A percentile compares a stretch with the other conserved stretches of the same genome.
Conservation (phyloP, 64 coral and sea anemone genomes). For the Pachyseris speciosa region DNA sequence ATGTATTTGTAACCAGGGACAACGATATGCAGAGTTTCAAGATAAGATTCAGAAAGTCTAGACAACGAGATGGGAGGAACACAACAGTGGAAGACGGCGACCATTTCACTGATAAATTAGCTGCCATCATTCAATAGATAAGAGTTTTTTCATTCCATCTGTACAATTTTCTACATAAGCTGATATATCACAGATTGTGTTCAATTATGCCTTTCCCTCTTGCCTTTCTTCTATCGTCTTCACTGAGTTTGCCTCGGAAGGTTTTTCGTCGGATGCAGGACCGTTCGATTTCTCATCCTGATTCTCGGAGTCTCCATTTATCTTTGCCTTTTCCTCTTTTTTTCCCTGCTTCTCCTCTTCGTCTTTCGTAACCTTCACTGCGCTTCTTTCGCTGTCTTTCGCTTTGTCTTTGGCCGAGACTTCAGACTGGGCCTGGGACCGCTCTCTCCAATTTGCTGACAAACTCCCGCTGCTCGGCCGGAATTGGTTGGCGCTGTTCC, state of each 20-base stretch:
- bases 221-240: not conserved
- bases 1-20: not conserved
- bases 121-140: not conserved
- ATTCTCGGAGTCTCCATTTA: not conserved
- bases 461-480: conserved; percentile 57
- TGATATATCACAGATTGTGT: no score
- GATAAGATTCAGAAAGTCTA: not conserved
- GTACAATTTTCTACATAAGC: conserved; percentile 32
- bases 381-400: not conserved
- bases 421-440: conserved; percentile 16
- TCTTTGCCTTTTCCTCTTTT: not conserved
- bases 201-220: not conserved
- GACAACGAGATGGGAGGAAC: not conserved
- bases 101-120: not conserved
- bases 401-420: not conserved
- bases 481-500: conserved; percentile 39
- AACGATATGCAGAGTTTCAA: not conserved
- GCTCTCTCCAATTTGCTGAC: conserved; percentile 60
- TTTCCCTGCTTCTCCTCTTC: not conserved
- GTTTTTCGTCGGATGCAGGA: conserved; percentile 13
- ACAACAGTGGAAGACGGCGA: not conserved
- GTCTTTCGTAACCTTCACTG: conserved; percentile 5
- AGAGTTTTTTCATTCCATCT: not conserved
- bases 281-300: conserved; percentile 16
- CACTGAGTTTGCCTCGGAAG: not conserved